Percentiles rank a stretch among this genome's conserved stretches.
Conservation (phyloP, 1,140 invertebrate genomes). For the Periplaneta americana region DNA sequence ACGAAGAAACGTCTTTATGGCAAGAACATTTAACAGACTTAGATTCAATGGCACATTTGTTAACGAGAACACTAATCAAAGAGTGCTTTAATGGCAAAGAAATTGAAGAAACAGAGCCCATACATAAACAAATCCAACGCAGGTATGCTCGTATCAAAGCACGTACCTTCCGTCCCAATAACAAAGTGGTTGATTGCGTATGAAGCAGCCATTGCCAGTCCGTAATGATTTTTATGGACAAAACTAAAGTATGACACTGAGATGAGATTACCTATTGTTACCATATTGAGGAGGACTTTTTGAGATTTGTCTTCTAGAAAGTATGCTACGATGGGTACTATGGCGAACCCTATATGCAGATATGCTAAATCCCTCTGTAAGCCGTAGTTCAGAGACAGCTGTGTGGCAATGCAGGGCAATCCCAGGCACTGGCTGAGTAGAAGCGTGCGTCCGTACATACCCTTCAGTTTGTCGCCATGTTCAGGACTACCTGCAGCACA, state of each 20-base stretch:
- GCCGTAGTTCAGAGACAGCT: neutral
- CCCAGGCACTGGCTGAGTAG: neutral
- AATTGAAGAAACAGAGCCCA: neutral
- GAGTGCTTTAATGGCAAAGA: conserved; percentile 1
- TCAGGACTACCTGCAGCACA: neutral
- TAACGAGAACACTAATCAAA: neutral
- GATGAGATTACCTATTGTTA: neutral
- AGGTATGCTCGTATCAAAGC: neutral
- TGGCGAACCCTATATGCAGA: neutral
- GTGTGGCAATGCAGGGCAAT: neutral
- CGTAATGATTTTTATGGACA: neutral
- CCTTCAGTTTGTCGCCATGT: neutral
- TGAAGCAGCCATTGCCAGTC: neutral
- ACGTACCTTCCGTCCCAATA: neutral
- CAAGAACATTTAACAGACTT: neutral
- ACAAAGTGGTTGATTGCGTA: conserved; percentile 1
- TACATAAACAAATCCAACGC: conserved; percentile 2
- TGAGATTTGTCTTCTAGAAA: neutral
- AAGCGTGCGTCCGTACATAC: neutral
- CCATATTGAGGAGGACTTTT: neutral
- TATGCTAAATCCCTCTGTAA: neutral
- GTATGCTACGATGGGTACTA: neutral
- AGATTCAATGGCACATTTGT: neutral
- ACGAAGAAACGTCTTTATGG: neutral
- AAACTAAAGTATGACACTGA: neutral